These are phyloP conservation scores for Eurystomus glaucurus DNA, from an alignment of 2,797 vertebrate species.

Conservation along the genomic window DNA sequence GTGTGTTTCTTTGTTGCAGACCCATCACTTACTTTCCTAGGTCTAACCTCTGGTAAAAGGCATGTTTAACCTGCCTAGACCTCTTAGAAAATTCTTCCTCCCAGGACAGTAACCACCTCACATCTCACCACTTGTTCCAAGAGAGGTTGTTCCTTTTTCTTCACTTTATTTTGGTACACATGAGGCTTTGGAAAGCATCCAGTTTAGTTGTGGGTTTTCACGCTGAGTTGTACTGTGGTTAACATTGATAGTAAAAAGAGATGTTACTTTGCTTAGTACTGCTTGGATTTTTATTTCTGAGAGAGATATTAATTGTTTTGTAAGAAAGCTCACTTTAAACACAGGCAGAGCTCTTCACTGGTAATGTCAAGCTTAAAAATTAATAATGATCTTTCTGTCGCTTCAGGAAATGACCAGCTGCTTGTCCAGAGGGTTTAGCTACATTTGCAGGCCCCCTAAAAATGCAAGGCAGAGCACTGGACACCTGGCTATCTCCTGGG, in stretches of 20 bases:
- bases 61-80: neutral
- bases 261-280: neutral
- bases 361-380: neutral
- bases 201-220: neutral
- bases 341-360: neutral
- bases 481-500: neutral
- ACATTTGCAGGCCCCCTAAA: neutral
- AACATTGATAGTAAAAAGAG: neutral
- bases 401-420: neutral
- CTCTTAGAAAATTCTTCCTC: neutral
- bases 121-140: neutral
- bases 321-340: neutral
- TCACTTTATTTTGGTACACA: neutral
- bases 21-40: neutral
- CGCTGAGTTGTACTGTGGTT: neutral
- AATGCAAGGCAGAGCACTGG: neutral
- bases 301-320: neutral
- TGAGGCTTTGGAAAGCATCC: neutral
- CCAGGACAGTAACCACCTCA: neutral
- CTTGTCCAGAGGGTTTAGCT: neutral
- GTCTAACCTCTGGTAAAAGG: neutral
- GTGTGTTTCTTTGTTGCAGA: neutral
- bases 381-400: neutral
- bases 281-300: neutral
- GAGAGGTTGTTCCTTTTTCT: rapidly evolving